These are phyloP conservation scores for Pantelozetes paolii DNA, from an alignment of 2,888 invertebrate genomes.

Conservation along the genomic window DNA sequence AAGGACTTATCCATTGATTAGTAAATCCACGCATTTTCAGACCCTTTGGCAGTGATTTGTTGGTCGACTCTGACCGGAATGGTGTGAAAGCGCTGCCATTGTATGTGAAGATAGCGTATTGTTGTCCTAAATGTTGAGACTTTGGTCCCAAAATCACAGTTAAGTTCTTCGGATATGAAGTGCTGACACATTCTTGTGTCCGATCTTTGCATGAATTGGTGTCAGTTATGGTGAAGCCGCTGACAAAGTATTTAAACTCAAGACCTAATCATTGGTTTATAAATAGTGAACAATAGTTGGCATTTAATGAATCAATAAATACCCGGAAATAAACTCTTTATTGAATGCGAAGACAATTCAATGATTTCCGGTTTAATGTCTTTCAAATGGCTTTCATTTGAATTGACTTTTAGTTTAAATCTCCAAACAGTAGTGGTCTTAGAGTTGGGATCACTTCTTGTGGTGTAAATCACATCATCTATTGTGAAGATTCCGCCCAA, in stretches of 20 bases:
- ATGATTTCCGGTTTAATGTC: background rate
- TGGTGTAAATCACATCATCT: background rate
- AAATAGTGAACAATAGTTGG: too few relatives aligned
- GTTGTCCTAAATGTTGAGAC: background rate
- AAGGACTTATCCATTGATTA: background rate
- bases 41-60: background rate
- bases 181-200: background rate
- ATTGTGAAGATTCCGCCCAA: background rate
- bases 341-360: background rate
- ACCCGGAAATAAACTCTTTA: background rate
- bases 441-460: background rate
- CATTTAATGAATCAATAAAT: too few relatives aligned
- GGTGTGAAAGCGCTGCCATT: background rate
- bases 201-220: background rate
- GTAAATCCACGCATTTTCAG: background rate
- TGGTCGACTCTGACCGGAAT: background rate
- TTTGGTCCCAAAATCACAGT: slow-evolving; percentile 10
- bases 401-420: background rate
- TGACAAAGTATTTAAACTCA: background rate
- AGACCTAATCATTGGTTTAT: background rate
- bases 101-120: background rate
- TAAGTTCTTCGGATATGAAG: background rate
- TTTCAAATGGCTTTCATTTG: background rate
- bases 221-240: slow-evolving; percentile 1
- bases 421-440: background rate